Base-by-base conservation (phyloP, 2,113 vertebrate species). In the Neolamprologus kungweensis region DNA sequence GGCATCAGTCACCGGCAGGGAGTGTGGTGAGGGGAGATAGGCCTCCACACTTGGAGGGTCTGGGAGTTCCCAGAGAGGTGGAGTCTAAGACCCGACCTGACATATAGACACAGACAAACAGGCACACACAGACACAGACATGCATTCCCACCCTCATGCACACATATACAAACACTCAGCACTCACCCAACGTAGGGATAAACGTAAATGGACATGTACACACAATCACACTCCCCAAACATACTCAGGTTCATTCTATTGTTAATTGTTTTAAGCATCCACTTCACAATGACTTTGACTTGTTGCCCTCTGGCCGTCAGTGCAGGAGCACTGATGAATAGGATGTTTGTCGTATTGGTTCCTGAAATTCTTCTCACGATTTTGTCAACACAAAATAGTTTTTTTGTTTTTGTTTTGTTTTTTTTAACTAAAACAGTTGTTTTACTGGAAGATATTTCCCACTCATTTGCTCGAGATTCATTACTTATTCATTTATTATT, bases 331-430 rank as follows among this genome's bases (percentile, higher is more conserved):
- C 65, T 71, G 65, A 21, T 68, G 63, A 71, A 40, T 14, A 71
- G 37, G n/a, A 71, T 16, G 65, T 71, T 71, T 71, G 12, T 71
- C 1, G 5, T 71, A 42, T 42, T 9, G 5, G n/a, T 16, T 71
- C 65, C n/a, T 42, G n/a, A 42, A 71, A 23, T 40, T 68, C 2
- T 14, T 42, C 65, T 71, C n/a, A 23, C 2, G 5, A 23, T 42
- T 21, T 68, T 68, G 19, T 65, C 60, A n/a, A 65, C 60, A 37
- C 31, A 37, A 35, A 63, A 63, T 35, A 0, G 1, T 19, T 11
- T 13, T 33, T 33, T 33, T 7, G 2, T 5, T 28, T 28, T 28
- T 28, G 4, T 28, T 40, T 7, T 1, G 0, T 2, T 17, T 10
- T 31, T 63, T 37, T 37, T 37, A 37, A 65, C 31, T 65, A 10